phyloP scores from a whole-genome alignment of 2,797 vertebrate species.

The Fringilla coelebs region DNA sequence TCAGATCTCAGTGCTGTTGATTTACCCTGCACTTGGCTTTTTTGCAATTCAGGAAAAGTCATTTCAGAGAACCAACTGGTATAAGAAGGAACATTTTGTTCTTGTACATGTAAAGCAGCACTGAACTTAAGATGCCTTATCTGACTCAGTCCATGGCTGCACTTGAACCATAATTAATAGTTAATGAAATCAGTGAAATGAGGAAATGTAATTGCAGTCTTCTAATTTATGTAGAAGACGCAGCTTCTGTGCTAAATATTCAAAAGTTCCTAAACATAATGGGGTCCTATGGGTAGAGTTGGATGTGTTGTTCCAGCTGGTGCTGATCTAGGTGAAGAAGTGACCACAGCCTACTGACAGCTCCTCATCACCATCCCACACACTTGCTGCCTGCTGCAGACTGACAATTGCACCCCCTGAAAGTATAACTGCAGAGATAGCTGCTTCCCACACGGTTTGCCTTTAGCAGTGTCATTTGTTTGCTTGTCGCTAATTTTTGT shows the following conservation, averaged over 20 bases:
- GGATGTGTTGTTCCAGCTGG: background rate
- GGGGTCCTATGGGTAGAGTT: background rate
- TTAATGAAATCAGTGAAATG: background rate
- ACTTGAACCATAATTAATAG: slow-evolving; percentile 7
- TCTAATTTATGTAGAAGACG: background rate
- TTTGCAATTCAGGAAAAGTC: background rate
- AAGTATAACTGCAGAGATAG: background rate
- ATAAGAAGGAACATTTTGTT: background rate
- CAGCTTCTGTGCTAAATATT: background rate
- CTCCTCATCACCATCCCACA: background rate
- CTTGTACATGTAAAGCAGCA: background rate
- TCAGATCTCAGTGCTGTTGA: background rate
- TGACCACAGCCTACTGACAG: background rate
- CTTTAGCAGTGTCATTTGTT: background rate
- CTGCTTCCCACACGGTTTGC: background rate
- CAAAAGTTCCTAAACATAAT: background rate
- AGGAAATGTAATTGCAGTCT: background rate
- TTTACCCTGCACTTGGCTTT: background rate
- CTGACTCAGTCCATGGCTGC: background rate
- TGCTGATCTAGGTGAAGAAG: background rate
- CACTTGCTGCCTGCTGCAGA: background rate
- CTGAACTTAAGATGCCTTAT: background rate
- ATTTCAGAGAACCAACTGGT: background rate
- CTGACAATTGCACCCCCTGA: background rate
- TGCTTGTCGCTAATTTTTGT: background rate